Base-by-base conservation (phyloP, 2,797 vertebrate genomes). In the Oceanodroma leucorhoa region DNA sequence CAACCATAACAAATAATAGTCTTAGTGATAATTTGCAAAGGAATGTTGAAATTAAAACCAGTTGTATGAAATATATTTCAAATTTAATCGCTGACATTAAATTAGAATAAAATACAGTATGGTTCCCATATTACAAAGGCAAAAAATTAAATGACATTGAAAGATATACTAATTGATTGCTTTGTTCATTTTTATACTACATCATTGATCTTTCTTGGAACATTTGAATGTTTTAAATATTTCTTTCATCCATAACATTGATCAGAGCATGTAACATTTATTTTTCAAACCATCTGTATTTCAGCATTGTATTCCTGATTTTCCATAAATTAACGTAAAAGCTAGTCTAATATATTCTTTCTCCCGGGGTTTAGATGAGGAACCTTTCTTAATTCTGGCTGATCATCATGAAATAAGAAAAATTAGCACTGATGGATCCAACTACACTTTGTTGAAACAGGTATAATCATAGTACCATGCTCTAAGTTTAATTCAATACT, bases 361-460 rank as follows among this genome's bases (percentile, higher is more conserved):
- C 69, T 96, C 94, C 96, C 72, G 95, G 87, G 96, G 86, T 97
- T 97, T 98, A 99, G 99, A 98, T 96, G 99, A 99, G 97, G 99
- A 99, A 89, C 99, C 99, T 55, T 99, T 99, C 96, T 98, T 99
- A 95, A 99, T 99, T 95, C 99, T 99, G 97, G 99, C 99, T 36
- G 99, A 99, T 97, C 99, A 99, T 97, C 99, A 99, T 89, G 99
- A 99, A 97, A 99, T 99, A 96, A 98, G 99, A 95, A 99, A 99
- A 98, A 98, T 99, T 95, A 99, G 98, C 94, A 99, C 99, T 36
- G 99, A 99, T 95, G 99, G 99, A 93, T 99, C 99, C 87, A 99
- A 99, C 97, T 99, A 99, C 97, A 99, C 99, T 94, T 99, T 99
- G 95, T 96, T 99, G 96, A 99, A 99, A 97, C 99, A 99, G 99